A percentile compares a stretch with the other conserved stretches of the same genome.
Conservation (phyloP, 2,797 vertebrate genomes). For the Schizopygopsis malacanthus region DNA sequence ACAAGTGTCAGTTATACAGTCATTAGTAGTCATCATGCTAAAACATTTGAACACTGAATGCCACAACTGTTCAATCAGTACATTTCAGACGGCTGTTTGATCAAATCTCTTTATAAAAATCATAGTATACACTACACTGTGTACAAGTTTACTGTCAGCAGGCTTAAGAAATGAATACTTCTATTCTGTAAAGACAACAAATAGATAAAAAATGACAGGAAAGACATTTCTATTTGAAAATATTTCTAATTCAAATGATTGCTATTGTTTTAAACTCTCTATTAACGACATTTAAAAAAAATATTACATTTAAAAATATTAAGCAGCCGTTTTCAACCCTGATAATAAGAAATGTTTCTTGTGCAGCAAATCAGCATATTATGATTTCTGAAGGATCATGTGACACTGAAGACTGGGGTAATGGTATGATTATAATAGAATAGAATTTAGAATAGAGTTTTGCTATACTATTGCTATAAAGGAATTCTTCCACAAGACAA, state of each 20-base stretch:
- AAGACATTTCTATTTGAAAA: background rate
- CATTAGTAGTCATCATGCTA: background rate
- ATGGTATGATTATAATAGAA: background rate
- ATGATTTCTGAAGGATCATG: background rate
- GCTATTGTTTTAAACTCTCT: background rate
- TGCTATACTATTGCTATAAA: background rate
- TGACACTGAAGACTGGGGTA: background rate
- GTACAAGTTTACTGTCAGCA: background rate
- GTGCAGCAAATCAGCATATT: background rate
- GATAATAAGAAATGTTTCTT: background rate
- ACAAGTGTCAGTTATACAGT: background rate
- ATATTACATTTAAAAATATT: background rate
- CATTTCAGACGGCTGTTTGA: background rate
- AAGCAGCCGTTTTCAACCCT: background rate
- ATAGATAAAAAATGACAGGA: background rate
- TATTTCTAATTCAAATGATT: background rate
- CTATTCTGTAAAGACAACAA: background rate
- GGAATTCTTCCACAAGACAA: background rate
- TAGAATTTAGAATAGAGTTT: background rate
- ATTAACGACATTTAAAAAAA: no score
- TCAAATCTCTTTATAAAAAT: background rate
- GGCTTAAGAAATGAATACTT: background rate
- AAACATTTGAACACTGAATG: background rate
- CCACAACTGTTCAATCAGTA: background rate
- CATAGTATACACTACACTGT: background rate